Evolutionary conservation across 2,888 invertebrate species (phyloP), one percentile per base, ranked within the genome.

Genomic region (Tinea pellionella): DNA sequence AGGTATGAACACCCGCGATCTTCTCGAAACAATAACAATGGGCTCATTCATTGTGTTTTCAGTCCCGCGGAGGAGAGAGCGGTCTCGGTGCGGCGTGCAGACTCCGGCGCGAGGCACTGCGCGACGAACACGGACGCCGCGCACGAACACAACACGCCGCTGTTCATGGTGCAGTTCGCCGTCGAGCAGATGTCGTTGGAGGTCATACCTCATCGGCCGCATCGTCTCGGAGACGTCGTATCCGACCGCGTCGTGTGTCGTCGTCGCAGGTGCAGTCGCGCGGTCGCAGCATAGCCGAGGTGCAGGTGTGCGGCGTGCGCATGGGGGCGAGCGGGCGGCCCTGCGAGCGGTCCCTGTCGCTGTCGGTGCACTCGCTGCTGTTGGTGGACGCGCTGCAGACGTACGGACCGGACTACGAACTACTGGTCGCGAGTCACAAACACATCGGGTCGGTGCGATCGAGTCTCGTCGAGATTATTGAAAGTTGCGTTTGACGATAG

Each of bases 341-440:
- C 0, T 89, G 89, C 15, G 95, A 96, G 74, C 89, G 92, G 3
- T 92, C 92, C 66, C 87, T 96, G 43, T 92, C 94, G 1, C 90
- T 98, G 63, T 95, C 96, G 11, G 96, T 98, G 57, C 97, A 97
- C 80, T 96, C 97, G 68, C 88, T 98, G 66, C 88, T 98, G 61
- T 83, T 98, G 60, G 98, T 96, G 2, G 98, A 98, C 86, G 98
- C 98, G 58, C 89, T 98, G 75, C 98, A 98, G 83, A 96, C 96
- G 13, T 96, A 95, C 78, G 98, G 98, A 0, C 94, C 94, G 0
- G 98, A 98, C 88, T 98, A 97, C 85, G 98, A 98, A 77, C 88
- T 98, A 59, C 89, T 98, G 8, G 92, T 97, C 13, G 98, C 98
- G 29, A 97, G 97, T 75, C 98, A 98, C 79, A 95, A 95, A 72